A percentile compares a stretch with the other conserved stretches of the same genome.
Conservation (phyloP, 2,797 vertebrate species). For the Halcyon smyrnensis region DNA sequence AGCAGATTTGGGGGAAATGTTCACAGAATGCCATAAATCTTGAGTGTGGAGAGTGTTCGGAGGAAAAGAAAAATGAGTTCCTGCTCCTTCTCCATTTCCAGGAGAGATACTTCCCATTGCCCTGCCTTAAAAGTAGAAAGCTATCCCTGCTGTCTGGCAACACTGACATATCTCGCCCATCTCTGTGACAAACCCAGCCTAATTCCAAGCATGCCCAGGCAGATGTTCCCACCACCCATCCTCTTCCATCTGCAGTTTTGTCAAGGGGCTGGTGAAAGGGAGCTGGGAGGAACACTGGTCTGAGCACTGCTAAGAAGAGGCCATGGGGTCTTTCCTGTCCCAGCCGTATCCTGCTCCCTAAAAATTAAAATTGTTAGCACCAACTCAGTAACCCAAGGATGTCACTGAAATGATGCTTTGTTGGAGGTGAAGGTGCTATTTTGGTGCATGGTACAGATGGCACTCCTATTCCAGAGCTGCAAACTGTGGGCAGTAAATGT, state of each 20-base stretch:
- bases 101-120: neutral
- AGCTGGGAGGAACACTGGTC: neutral
- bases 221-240: neutral
- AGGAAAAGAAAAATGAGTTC: neutral
- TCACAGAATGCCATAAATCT: neutral
- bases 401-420: neutral
- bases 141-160: neutral
- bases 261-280: neutral
- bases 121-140: neutral
- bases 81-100: neutral
- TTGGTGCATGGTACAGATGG: neutral
- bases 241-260: neutral
- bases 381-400: neutral
- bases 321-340: neutral
- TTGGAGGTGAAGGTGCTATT: neutral
- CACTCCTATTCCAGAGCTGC: neutral
- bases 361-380: neutral
- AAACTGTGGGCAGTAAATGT: neutral
- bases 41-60: neutral
- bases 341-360: neutral
- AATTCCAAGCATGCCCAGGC: neutral
- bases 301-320: neutral
- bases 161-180: neutral
- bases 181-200: neutral
- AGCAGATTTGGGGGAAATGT: neutral